Evolutionary conservation across 2,113 vertebrate genomes (phyloP), one percentile per base, ranked within the genome.

Genomic region (Sebastes fasciatus): DNA sequence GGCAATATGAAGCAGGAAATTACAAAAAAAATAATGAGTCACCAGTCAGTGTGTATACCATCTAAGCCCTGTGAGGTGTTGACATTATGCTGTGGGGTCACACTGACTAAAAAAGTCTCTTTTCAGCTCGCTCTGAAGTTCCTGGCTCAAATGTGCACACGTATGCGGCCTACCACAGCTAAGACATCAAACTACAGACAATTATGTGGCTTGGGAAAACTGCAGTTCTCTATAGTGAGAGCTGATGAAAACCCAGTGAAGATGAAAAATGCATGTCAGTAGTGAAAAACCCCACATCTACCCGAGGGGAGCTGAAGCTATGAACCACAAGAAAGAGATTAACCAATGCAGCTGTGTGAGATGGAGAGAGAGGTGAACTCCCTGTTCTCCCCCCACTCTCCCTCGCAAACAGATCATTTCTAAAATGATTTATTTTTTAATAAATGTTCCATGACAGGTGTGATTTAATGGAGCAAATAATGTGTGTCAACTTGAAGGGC

Each of bases 181-280:
- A 57, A 90, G 88, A 91, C 86, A 94, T 94, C 93, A 95, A 95
- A 87, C 58, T 82, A 79, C 75, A 79, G 76, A 92, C 71, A 70
- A 88, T 85, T 90, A 90, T 12, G 6, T 42, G 54, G 43, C 67
- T 64, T 45, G 65, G 58, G 16, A 74, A 86, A 87, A 91, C 95
- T 94, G 92, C 89, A 68, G 81, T 95, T 95, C 87, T 83, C 75
- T 94, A 9, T 75, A 74, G 64, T 70, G 82, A 93, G 64, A 85
- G 72, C 72, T 91, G 78, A 79, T 90, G 72, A 13, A 3, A 0
- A 86, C 85, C 89, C 86, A 82, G 89, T 82, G 67, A 89, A 91
- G 88, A 93, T 83, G 71, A 94, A 92, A 94, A 94, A 91, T 93
- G 90, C 75, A 93, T 90, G 92, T 93, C 89, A 92, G 72, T 83